Evolutionary conservation across 1,140 invertebrate species (phyloP).

Genomic region (Adoxophyes honmai): DNA sequence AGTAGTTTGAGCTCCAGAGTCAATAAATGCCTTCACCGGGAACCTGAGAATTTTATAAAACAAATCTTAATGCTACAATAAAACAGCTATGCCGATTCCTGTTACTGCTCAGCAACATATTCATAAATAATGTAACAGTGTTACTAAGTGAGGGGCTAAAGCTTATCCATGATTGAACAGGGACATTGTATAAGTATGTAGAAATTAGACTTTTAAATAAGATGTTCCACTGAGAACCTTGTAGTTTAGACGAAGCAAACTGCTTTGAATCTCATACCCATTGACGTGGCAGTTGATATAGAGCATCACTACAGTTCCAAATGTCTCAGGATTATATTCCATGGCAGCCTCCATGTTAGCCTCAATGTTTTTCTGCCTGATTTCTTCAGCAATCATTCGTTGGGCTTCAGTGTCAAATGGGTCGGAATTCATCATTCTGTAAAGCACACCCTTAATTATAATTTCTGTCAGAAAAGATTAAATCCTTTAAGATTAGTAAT

Average conservation of each 20-base stretch:
- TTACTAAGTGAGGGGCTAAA: no score
- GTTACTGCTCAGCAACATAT: no score
- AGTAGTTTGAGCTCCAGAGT: slow-evolving; percentile 96
- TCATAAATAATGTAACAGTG: no score
- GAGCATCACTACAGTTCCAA: slow-evolving; percentile 97
- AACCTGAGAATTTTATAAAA: slow-evolving; percentile 61
- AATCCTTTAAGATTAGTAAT: no score
- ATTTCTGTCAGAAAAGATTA: no score
- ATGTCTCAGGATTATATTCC: slow-evolving; percentile 98
- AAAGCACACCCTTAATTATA: no score
- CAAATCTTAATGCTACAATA: background rate
- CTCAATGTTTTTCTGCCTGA: slow-evolving; percentile 96
- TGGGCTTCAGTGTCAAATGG: slow-evolving; percentile 97
- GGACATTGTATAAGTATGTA: no score
- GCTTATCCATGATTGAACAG: no score
- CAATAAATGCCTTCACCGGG: slow-evolving; percentile 98
- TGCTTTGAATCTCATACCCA: slow-evolving; percentile 74
- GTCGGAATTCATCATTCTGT: slow-evolving; percentile 92
- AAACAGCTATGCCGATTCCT: background rate
- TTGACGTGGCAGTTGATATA: slow-evolving; percentile 98
- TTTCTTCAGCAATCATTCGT: slow-evolving; percentile 95
- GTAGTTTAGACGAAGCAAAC: no score
- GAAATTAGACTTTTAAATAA: no score
- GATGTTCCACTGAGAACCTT: no score
- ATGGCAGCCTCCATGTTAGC: slow-evolving; percentile 99